These are phyloP conservation scores for Clarias fuscus DNA, from an alignment of 2,797 vertebrate species.

Conservation along the genomic window DNA sequence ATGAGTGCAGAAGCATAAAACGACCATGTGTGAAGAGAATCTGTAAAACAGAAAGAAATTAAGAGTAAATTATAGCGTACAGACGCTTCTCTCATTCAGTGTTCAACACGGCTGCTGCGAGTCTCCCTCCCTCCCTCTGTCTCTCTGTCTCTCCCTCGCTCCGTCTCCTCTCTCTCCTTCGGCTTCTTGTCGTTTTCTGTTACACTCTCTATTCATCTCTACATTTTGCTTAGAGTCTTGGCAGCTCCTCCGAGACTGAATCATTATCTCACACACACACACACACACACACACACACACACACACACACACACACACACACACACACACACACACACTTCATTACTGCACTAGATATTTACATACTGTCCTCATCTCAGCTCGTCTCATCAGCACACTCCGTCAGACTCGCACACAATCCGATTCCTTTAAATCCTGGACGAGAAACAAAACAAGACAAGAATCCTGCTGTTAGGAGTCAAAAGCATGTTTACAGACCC, in stretches of 20 bases:
- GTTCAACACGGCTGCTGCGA: slow-evolving; percentile 27
- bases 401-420: neutral
- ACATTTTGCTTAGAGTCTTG: slow-evolving; percentile 10
- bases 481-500: neutral
- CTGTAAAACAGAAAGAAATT: no score
- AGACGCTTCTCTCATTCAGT: slow-evolving; percentile 9
- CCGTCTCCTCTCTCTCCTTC: slow-evolving; percentile 5
- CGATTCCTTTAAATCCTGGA: neutral
- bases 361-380: slow-evolving; percentile 28
- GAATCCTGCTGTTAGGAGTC: neutral
- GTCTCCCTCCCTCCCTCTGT: neutral
- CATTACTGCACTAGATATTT: slow-evolving; percentile 3
- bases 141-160: slow-evolving; percentile 16
- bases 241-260: slow-evolving; percentile 28
- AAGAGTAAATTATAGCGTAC: slow-evolving; percentile 27
- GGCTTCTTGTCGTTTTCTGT: slow-evolving; percentile 41
- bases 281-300: neutral
- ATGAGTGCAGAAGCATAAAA: neutral
- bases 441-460: neutral
- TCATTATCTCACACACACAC: no score
- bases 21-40: neutral
- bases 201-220: slow-evolving; percentile 28
- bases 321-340: neutral
- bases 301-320: no score
- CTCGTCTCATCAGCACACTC: neutral